phyloP scores from a whole-genome alignment of 2,888 invertebrate genomes.

The Pterobdella sp. region DNA sequence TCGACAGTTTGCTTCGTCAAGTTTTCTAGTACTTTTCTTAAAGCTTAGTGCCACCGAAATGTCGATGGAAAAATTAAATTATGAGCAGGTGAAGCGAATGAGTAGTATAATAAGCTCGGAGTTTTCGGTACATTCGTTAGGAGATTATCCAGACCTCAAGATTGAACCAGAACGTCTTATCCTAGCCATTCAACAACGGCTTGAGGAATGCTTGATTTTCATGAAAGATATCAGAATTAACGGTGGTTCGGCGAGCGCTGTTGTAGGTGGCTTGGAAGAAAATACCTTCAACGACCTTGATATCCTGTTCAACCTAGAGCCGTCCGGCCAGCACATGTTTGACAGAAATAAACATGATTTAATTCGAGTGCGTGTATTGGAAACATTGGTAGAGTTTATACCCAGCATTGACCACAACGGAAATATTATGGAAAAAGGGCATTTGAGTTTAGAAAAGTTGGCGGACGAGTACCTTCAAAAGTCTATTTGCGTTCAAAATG shows the following conservation, averaged over 20 bases:
- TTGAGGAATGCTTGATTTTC: slow-evolving; percentile 68
- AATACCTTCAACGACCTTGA: slow-evolving; percentile 89
- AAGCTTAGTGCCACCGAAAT: too few relatives aligned
- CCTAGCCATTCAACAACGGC: slow-evolving; percentile 76
- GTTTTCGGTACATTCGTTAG: slow-evolving; percentile 6
- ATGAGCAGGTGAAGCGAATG: slow-evolving; percentile 16
- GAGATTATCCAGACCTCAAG: slow-evolving; percentile 44
- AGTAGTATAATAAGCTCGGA: slow-evolving; percentile 2
- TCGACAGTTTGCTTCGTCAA: too few relatives aligned
- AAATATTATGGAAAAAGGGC: slow-evolving; percentile 80
- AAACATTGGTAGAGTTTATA: slow-evolving; percentile 78
- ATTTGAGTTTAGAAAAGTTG: slow-evolving; percentile 76
- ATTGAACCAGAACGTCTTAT: slow-evolving; percentile 84
- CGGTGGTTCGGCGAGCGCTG: slow-evolving; percentile 92
- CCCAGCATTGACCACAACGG: slow-evolving; percentile 59
- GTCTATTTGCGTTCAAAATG: slow-evolving; percentile 78
- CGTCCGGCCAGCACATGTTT: slow-evolving; percentile 38
- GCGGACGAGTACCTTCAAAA: slow-evolving; percentile 83
- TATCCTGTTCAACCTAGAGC: slow-evolving; percentile 91
- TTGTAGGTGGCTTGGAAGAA: slow-evolving; percentile 64
- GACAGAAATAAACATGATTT: slow-evolving; percentile 59
- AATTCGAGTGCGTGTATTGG: slow-evolving; percentile 87
- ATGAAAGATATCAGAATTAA: slow-evolving; percentile 79
- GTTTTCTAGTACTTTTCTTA: too few relatives aligned
- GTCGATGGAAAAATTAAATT: slow-evolving; percentile 11